Evolutionary conservation across 2,797 vertebrate species (phyloP), one percentile per base, ranked within the genome.

Genomic region (Poeciliopsis turneri): DNA sequence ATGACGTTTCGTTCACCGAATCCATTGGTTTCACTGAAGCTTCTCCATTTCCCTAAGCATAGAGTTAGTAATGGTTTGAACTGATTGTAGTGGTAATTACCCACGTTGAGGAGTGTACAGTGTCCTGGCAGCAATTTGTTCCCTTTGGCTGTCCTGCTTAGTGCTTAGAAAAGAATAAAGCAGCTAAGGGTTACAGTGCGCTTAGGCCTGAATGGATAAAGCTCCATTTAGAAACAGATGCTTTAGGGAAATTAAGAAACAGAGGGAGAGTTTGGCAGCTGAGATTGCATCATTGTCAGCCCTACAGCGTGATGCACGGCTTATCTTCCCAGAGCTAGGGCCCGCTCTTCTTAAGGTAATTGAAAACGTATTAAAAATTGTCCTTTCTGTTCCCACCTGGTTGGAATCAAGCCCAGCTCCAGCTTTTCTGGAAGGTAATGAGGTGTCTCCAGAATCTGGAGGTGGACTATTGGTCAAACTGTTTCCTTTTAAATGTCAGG

Each of bases 101-200:
- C 83, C 41, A 36, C 82, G 78, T 78, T 86, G 82, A 86, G 85
- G 86, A 86, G 75, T 84, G 82, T 88, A 77, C 78, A 75, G 85
- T 85, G 80, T 89, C 83, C 91, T 88, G 82, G 87, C 89, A 90
- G 86, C 79, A 79, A 78, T 84, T 85, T 81, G 74, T 79, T 86
- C 84, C 89, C 90, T 88, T 83, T 64, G 82, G 89, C 89, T 87
- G 86, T 87, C 78, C 83, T 88, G 83, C 84, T 87, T 84, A 84
- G 85, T 13, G 75, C 86, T 93, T 88, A 80, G 81, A 82, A 84
- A 84, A 86, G 83, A 91, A 92, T 86, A 89, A 92, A 92, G 92
- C 89, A 86, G 89, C 89, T 91, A 85, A 92, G 92, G 88, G 91
- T 91, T 93, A 92, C 87, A 92, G 87, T 64, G 59, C 78, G 84